phyloP scores from a whole-genome alignment of 2,113 vertebrate genomes.

The Hymenochirus boettgeri region DNA sequence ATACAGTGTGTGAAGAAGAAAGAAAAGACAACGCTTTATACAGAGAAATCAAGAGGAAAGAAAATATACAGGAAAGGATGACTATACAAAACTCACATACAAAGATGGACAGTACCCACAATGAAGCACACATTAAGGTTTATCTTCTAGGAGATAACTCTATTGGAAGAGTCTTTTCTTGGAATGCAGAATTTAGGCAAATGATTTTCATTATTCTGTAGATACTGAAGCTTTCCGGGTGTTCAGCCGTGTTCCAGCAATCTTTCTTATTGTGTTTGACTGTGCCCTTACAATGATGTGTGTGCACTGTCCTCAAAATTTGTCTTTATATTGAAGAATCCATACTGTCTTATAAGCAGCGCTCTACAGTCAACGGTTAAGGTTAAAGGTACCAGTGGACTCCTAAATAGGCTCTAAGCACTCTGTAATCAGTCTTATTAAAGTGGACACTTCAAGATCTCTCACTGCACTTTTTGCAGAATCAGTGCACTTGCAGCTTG shows the following conservation, averaged over 20 bases:
- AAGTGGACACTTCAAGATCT: neutral
- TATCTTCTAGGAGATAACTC: no score
- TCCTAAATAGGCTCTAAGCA: neutral
- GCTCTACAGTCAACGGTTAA: neutral
- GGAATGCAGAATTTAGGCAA: neutral
- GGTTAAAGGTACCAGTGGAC: neutral
- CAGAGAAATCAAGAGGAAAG: neutral
- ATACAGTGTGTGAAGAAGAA: constrained; percentile 1
- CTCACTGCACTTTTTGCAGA: no score
- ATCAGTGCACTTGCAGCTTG: neutral
- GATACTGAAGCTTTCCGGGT: neutral
- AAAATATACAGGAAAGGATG: neutral
- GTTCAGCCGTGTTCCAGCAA: neutral
- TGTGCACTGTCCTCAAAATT: neutral
- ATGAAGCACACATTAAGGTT: constrained; percentile 1
- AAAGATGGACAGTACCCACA: neutral
- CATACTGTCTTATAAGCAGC: neutral
- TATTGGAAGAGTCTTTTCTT: neutral
- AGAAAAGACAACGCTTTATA: neutral
- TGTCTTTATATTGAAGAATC: neutral
- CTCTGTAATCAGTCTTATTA: neutral
- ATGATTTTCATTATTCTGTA: neutral
- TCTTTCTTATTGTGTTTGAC: neutral
- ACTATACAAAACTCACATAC: neutral
- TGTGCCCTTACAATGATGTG: no score